A percentile compares a stretch with the other conserved stretches of the same genome.
Evolutionary conservation across 2,797 vertebrate species (phyloP).

Genomic region (Petrocephalus schoutedeni): DNA sequence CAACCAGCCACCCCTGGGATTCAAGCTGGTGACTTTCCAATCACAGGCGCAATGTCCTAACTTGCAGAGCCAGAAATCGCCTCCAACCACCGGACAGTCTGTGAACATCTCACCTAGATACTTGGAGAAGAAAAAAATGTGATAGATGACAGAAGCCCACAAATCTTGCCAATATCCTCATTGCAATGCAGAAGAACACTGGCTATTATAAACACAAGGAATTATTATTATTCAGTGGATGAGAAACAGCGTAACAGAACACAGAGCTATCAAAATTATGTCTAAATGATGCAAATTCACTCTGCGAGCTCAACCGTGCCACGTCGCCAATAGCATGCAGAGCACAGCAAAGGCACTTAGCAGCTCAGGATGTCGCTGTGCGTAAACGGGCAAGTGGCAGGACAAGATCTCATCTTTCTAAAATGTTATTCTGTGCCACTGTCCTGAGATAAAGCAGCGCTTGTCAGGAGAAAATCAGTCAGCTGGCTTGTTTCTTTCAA

Average conservation of each 20-base stretch:
- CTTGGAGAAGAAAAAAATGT: not conserved
- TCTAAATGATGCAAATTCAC: not conserved
- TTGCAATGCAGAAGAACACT: not conserved
- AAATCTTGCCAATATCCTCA: not conserved
- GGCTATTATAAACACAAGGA: not conserved
- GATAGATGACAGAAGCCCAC: not conserved
- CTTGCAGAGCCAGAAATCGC: not conserved
- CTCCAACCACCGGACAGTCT: not conserved
- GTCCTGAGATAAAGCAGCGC: not conserved
- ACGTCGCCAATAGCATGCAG: not conserved
- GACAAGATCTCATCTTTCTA: not conserved
- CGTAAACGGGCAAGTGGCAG: not conserved
- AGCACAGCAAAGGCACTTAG: not conserved
- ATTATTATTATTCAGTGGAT: not conserved
- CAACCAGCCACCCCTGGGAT: not conserved
- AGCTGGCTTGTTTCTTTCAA: not conserved
- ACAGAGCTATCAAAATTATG: not conserved
- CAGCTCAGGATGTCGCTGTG: not conserved
- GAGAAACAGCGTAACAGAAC: not conserved
- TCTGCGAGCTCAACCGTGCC: not conserved
- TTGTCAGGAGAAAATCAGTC: not conserved
- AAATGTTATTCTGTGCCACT: not conserved
- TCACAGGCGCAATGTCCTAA: not conserved
- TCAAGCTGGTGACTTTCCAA: not conserved
- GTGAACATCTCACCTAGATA: constrained; percentile 2